Evolutionary conservation across 2,797 vertebrate genomes (phyloP).

Genomic region (Tragopan temminckii): DNA sequence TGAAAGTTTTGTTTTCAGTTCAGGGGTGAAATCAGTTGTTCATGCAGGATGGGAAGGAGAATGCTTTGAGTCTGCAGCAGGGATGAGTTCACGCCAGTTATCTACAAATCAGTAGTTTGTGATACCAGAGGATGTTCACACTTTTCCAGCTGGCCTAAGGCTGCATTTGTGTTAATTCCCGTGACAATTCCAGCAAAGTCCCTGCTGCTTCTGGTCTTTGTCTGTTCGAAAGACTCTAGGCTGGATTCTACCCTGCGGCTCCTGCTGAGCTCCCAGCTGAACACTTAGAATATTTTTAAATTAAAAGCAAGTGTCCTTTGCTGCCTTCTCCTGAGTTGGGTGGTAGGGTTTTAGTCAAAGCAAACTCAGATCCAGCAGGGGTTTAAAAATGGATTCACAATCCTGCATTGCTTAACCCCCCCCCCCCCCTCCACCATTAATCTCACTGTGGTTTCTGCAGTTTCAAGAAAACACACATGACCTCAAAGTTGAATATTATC

Average conservation of each 20-base stretch:
- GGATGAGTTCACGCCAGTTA: not conserved
- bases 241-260: not conserved
- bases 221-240: not conserved
- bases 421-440: not conserved
- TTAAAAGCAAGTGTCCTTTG: not conserved
- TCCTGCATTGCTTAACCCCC: not conserved
- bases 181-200: not conserved
- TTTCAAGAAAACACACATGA: not conserved
- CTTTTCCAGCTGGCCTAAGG: not conserved
- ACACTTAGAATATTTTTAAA: not conserved
- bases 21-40: not conserved
- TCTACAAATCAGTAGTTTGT: not conserved
- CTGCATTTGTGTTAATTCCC: not conserved
- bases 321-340: not conserved
- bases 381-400: not conserved
- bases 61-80: not conserved
- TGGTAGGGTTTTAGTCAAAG: not conserved
- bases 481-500: not conserved
- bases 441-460: not conserved
- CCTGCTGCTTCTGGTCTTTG: constrained; percentile 1
- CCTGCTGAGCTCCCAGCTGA: not conserved
- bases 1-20: not conserved
- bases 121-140: constrained; percentile 1
- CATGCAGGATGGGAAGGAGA: not conserved
- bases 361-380: not conserved